Conservation (phyloP, 1,140 invertebrate species). For the Bombus haemorrhoidalis region DNA sequence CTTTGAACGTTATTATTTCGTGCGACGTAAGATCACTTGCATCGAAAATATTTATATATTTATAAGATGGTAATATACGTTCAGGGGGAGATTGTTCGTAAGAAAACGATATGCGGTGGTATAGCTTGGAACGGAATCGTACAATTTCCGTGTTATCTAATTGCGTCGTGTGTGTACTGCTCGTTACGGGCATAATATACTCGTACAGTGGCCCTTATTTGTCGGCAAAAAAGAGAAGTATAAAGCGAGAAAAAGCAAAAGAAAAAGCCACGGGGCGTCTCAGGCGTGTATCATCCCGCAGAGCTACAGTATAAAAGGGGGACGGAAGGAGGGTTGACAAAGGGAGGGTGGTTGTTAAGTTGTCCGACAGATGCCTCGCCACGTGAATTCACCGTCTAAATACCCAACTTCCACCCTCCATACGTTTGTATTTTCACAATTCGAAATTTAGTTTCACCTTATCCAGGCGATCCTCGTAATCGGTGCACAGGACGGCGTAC, state of each 20-base stretch:
- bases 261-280: constrained; percentile 66
- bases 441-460: constrained; percentile 65
- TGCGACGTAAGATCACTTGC: no score
- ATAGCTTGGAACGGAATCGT: neutral
- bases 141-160: neutral
- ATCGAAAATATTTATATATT: no score
- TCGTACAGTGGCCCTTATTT: constrained; percentile 36
- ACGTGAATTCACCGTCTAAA: constrained; percentile 62
- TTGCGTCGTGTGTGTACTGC: neutral
- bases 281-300: constrained; percentile 60
- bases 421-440: constrained; percentile 55
- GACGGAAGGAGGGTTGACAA: constrained; percentile 28
- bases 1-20: neutral
- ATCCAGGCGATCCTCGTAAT: neutral
- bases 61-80: no score
- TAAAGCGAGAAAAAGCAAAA: constrained; percentile 48
- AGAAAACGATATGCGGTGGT: rapidly evolving
- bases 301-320: constrained; percentile 53
- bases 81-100: neutral
- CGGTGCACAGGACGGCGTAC: neutral
- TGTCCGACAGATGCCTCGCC: constrained; percentile 72
- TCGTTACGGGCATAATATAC: constrained; percentile 32
- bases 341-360: constrained; percentile 66
- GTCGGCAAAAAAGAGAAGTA: constrained; percentile 34
- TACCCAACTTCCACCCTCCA: constrained; percentile 38